Conservation (phyloP, 2,113 vertebrate species). For the Girardinichthys multiradiatus region DNA sequence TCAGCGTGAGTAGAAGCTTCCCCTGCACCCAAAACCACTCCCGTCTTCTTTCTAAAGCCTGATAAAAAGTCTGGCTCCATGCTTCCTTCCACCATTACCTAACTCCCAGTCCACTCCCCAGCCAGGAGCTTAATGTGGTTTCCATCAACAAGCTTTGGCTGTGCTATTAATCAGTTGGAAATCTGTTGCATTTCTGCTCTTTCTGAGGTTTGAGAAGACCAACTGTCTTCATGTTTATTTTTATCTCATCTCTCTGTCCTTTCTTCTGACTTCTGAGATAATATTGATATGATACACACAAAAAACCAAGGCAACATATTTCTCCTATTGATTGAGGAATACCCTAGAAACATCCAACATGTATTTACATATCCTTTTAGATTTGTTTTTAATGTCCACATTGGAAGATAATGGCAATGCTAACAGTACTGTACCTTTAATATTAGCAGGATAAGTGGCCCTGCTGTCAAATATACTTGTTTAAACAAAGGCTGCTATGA, state of each 20-base stretch:
- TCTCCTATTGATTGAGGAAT: conserved; percentile 12
- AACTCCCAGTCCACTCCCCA: conserved; percentile 26
- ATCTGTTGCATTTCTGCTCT: conserved; percentile 62
- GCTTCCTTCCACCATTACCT: not conserved
- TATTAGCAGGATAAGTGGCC: conserved; percentile 57
- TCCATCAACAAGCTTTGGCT: conserved; percentile 70
- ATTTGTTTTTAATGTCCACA: conserved; percentile 55
- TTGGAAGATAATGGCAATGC: conserved; percentile 23
- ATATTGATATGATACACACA: too few relatives aligned
- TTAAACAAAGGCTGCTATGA: conserved; percentile 74
- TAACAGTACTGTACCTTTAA: conserved; percentile 52
- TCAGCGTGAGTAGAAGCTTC: too few relatives aligned
- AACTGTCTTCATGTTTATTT: too few relatives aligned
- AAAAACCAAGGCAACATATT: not conserved
- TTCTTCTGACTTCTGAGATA: too few relatives aligned
- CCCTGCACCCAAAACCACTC: too few relatives aligned
- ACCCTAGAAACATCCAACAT: conserved; percentile 35
- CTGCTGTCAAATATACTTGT: conserved; percentile 67
- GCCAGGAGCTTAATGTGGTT: conserved; percentile 69
- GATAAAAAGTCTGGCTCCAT: conserved; percentile 31
- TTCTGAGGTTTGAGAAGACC: conserved; percentile 27
- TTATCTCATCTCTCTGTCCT: too few relatives aligned
- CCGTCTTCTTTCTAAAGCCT: conserved; percentile 8
- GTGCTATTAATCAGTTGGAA: conserved; percentile 75
- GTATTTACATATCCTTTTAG: conserved; percentile 26